Evolutionary conservation across 1,140 invertebrate species (phyloP).

Genomic region (Hyles euphorbiae): DNA sequence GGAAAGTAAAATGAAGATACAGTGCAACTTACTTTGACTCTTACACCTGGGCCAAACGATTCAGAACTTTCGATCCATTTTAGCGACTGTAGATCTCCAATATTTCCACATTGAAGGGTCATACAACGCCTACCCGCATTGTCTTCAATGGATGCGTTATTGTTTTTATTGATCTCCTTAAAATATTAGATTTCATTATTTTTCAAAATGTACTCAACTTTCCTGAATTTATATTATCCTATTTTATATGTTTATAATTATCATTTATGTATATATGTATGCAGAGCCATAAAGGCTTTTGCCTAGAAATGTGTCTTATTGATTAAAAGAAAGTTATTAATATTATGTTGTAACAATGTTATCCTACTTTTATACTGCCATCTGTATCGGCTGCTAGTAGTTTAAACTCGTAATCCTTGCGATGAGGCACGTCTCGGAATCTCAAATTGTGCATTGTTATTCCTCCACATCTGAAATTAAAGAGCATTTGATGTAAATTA

Average conservation of each 20-base stretch:
- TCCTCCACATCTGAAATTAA: slow-evolving; percentile 7
- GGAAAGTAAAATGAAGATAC: too few relatives aligned
- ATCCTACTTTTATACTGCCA: not conserved
- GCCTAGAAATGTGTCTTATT: too few relatives aligned
- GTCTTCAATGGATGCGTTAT: not conserved
- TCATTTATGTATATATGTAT: not conserved
- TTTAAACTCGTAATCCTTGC: not conserved
- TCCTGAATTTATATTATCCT: not conserved
- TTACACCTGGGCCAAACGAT: not conserved
- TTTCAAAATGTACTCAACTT: not conserved
- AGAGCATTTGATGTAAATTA: not conserved
- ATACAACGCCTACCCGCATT: not conserved
- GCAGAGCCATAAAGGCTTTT: too few relatives aligned
- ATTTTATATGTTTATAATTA: not conserved
- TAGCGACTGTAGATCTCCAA: not conserved
- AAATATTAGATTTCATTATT: not conserved
- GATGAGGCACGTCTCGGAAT: not conserved
- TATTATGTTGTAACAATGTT: too few relatives aligned
- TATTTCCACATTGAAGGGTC: not conserved
- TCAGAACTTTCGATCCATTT: not conserved
- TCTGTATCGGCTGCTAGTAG: not conserved
- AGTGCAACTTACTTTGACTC: too few relatives aligned
- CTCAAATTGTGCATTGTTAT: slow-evolving; percentile 3
- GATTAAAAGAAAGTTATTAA: too few relatives aligned
- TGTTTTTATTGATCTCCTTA: not conserved